Evolutionary conservation across 2,888 invertebrate species (phyloP), one percentile per base, ranked within the genome.

Genomic region (Abscondita cerata): DNA sequence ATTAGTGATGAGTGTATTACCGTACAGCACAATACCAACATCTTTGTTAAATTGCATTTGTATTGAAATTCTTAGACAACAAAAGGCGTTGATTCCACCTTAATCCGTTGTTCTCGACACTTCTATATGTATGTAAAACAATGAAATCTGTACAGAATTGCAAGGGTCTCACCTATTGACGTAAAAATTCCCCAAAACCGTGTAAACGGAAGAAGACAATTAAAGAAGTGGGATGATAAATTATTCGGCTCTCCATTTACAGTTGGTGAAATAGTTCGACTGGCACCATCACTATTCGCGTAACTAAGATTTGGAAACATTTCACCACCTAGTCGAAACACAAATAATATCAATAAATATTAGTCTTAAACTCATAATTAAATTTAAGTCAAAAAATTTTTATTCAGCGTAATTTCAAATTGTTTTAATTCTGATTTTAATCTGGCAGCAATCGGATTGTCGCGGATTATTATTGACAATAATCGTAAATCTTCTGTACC

Each of bases 171-270:
- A 78, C 79, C 78, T 51, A 79, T 74, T 40, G 77, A 72, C 3
- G 76, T 76, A 56, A 78, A 71, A 34, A 79, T 70, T 5, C 79
- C 79, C 74, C 77, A 77, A 53, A 77, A 73, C 46, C 79, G 66
- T 8, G 76, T 76, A 65, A 77, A 74, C 18, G 72, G 74, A 18
- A 72, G 69, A 52, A 78, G 68, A 59, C 71, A 73, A 53, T 75
- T 75, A 70, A 74, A 76, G 62, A 75, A 70, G 52, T 73, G 52
- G 1, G 53, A 46, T n/a, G 52, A 72, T 31, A 58, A 34, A 50
- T 54, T 52, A 51, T n/a, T 44, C 3, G 51, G 55, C 20, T 57
- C 58, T 47, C 41, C 48, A 25, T 38, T 33, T 38, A 33, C 9
- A 3, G 50, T 50, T 5, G 59, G 34, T 15, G 50, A 50, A 33